A percentile compares a stretch with the other conserved stretches of the same genome.
Conservation (phyloP, 2,888 invertebrate species). For the Eudemis profundana region DNA sequence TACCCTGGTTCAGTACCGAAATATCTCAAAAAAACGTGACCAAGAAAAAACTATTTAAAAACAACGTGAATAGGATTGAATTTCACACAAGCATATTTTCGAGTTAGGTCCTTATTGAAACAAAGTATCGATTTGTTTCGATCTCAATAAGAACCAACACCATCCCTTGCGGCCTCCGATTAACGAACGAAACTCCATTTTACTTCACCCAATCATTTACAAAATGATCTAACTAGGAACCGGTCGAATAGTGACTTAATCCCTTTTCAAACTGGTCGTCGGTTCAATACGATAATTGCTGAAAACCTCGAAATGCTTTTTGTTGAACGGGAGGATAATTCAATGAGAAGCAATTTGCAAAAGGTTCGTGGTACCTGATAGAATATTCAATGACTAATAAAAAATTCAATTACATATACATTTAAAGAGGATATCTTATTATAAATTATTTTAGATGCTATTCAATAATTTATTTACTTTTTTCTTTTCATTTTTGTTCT, state of each 20-base stretch:
- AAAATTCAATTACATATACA: too few relatives aligned
- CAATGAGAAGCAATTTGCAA: neutral
- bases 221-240: neutral
- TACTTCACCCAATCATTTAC: neutral
- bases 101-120: neutral
- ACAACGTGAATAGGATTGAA: neutral
- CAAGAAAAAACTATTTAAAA: neutral
- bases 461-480: too few relatives aligned
- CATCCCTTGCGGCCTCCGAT: slow-evolving; percentile 22
- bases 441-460: too few relatives aligned
- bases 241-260: neutral
- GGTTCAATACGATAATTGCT: slow-evolving; percentile 15
- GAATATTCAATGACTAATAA: neutral
- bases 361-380: neutral
- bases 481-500: too few relatives aligned
- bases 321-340: neutral
- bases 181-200: slow-evolving; percentile 3
- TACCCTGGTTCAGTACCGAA: neutral
- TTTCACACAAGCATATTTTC: neutral
- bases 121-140: slow-evolving; percentile 13
- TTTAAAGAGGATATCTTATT: too few relatives aligned
- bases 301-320: neutral
- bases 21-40: neutral
- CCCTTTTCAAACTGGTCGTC: neutral
- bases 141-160: slow-evolving; percentile 22